These are phyloP conservation scores for Borostomias antarcticus DNA, from an alignment of 2,797 vertebrate genomes.

Conservation along the genomic window DNA sequence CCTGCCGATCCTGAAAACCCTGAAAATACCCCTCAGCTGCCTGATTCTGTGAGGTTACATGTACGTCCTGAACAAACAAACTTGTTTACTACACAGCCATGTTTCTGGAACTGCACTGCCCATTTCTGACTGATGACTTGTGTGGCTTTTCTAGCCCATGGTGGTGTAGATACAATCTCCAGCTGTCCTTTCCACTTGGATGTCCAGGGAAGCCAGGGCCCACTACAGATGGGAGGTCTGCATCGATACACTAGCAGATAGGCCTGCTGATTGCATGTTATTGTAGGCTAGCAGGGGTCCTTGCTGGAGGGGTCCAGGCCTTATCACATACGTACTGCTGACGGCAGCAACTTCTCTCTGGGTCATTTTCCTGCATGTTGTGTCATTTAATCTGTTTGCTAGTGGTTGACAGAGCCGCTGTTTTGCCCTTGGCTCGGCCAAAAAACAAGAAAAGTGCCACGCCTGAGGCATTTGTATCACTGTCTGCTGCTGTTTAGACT, in stretches of 20 bases:
- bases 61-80: constrained; percentile 19
- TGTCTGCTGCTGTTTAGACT: constrained; percentile 59
- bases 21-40: constrained; percentile 13
- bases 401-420: constrained; percentile 31
- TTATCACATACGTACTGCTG: too few relatives aligned
- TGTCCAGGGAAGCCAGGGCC: background rate
- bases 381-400: constrained; percentile 52
- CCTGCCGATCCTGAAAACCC: too few relatives aligned
- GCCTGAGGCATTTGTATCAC: constrained; percentile 66
- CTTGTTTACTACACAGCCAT: background rate
- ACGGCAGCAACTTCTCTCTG: background rate
- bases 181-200: constrained; percentile 40
- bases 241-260: constrained; percentile 25
- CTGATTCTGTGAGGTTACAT: background rate
- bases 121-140: constrained; percentile 17
- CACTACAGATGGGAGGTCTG: constrained; percentile 1
- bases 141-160: constrained; percentile 27
- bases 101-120: constrained; percentile 9
- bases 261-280: constrained; percentile 40
- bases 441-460: constrained; percentile 37
- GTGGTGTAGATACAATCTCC: constrained; percentile 37
- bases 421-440: constrained; percentile 41
- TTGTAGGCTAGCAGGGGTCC: constrained; percentile 34
- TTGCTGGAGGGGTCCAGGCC: constrained; percentile 31
- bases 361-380: constrained; percentile 37